phyloP scores from a whole-genome alignment of 2,888 invertebrate genomes.

The Drosophila eohydei region DNA sequence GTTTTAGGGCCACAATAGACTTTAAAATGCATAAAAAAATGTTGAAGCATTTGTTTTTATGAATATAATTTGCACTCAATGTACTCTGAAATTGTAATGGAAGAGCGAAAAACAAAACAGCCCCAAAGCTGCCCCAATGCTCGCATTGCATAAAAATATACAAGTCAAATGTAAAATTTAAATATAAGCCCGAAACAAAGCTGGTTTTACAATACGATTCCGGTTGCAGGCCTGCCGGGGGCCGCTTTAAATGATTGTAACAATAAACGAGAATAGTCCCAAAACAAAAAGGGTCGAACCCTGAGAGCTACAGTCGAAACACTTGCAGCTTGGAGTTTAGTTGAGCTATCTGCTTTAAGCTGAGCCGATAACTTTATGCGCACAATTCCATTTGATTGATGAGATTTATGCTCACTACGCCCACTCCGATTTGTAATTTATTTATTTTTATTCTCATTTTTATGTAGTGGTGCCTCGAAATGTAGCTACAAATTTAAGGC shows the following conservation, averaged over 20 bases:
- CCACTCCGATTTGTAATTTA: constrained; percentile 54
- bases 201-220: constrained; percentile 20
- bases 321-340: constrained; percentile 11
- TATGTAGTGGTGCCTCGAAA: constrained; percentile 41
- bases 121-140: constrained; percentile 17
- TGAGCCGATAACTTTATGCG: constrained; percentile 79
- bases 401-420: constrained; percentile 72
- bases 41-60: constrained; percentile 12
- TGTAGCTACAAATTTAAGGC: constrained; percentile 24
- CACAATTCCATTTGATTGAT: constrained; percentile 80
- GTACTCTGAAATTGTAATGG: constrained; percentile 14
- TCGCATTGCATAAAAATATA: constrained; percentile 22
- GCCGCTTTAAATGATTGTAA: constrained; percentile 69
- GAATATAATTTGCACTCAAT: constrained; percentile 14
- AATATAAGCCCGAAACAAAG: constrained; percentile 25
- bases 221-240: constrained; percentile 22
- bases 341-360: constrained; percentile 66
- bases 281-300: constrained; percentile 33
- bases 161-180: constrained; percentile 36
- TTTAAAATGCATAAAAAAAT: neutral
- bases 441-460: constrained; percentile 56
- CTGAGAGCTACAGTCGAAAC: neutral
- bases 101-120: constrained; percentile 6
- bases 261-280: constrained; percentile 66
- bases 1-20: constrained; percentile 3